Base-by-base conservation (phyloP, 2,113 vertebrate genomes). In the Lutjanus erythropterus region DNA sequence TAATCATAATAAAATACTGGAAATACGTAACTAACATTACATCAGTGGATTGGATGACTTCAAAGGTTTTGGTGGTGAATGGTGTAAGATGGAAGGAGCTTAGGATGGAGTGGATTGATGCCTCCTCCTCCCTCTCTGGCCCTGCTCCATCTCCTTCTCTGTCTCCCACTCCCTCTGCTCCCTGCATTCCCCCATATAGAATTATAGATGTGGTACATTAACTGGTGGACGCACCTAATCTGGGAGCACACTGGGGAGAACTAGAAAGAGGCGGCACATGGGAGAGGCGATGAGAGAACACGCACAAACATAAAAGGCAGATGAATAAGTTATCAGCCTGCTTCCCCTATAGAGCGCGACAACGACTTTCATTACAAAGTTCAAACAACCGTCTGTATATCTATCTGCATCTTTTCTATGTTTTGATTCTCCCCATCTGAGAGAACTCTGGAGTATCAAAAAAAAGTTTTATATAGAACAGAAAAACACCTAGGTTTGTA, bases 161-260 rank as follows among this genome's bases (percentile, higher is more conserved):
- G 42, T 44, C 23, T 74, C n/a, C 10, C 25, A 33, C 64, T 72
- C 59, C 58, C 58, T 66, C n/a, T n/a, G n/a, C 55, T 85, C 31
- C 46, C 18, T 49, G 9, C 11, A 16, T 49, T 14, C 7, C 12
- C 21, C 52, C 37, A 19, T 66, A 70, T 64, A 75, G 65, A 78
- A 72, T 70, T 71, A 82, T 72, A 72, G 46, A 69, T 82, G 62
- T 27, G 35, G 5, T 66, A 46, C 71, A 70, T 82, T 83, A 72
- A 67, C 72, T 56, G 46, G 29, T 75, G 64, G 78, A 85, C 46
- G 55, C 58, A 70, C 33, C 75, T 66, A 65, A 82, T 80, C 67
- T 74, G 25, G 23, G 44, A 65, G 41, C 21, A 55, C 66, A 64
- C 1, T 25, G 39, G 68, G 59, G 68, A 67, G 33, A 66, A 81